A percentile compares a stretch with the other conserved stretches of the same genome.
Conservation (phyloP, 2,888 invertebrate genomes). For the Leptinotarsa haldemani region DNA sequence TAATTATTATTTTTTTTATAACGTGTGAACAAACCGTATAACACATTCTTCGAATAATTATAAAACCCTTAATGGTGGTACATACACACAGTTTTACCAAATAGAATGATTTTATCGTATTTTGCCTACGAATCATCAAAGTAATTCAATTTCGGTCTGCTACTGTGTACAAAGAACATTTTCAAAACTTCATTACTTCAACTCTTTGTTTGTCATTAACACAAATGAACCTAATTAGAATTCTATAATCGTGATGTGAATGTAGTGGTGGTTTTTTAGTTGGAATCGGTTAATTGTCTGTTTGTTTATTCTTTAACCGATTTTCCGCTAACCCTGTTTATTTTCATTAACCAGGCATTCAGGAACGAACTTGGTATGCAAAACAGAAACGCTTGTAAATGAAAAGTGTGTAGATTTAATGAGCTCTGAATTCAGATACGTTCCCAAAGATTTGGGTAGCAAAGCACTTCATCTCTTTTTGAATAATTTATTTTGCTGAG, state of each 20-base stretch:
- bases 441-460: background rate
- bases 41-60: too few relatives aligned
- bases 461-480: background rate
- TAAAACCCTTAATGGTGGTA: too few relatives aligned
- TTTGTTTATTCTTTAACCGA: constrained; percentile 18
- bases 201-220: constrained; percentile 24
- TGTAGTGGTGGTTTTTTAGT: constrained; percentile 1
- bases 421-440: background rate
- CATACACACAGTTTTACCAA: background rate
- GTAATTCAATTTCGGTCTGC: background rate
- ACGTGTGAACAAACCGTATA: too few relatives aligned
- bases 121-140: constrained; percentile 4
- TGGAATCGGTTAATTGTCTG: constrained; percentile 9
- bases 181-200: constrained; percentile 24
- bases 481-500: background rate
- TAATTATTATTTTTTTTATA: too few relatives aligned
- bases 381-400: background rate
- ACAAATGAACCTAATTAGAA: constrained; percentile 25
- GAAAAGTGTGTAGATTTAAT: constrained; percentile 7
- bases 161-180: constrained; percentile 10
- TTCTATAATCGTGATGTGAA: constrained; percentile 20
- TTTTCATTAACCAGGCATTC: constrained; percentile 22
- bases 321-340: constrained; percentile 6
- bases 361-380: constrained; percentile 4
- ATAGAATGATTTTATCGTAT: background rate